Conservation (phyloP, 2,797 vertebrate species). For the Antennarius maculatus region DNA sequence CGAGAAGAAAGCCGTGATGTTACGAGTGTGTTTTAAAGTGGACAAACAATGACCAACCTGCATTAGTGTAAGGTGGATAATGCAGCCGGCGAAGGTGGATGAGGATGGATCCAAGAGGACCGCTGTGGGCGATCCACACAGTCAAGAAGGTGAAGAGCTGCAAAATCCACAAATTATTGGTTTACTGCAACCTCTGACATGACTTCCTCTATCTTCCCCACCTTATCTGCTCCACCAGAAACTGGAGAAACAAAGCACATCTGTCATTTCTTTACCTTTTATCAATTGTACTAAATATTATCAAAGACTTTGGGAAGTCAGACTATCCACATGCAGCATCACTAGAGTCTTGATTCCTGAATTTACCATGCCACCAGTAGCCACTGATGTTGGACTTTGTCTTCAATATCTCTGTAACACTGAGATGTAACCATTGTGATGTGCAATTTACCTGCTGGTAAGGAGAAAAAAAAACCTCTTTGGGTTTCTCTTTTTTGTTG, state of each 20-base stretch:
- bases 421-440: constrained; percentile 47
- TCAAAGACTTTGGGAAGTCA: constrained; percentile 45
- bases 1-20: constrained; percentile 12
- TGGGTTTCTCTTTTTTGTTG: neutral
- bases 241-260: constrained; percentile 37
- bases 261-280: constrained; percentile 32
- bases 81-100: constrained; percentile 29
- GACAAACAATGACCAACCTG: constrained; percentile 34
- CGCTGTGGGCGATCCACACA: constrained; percentile 30
- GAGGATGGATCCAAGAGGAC: constrained; percentile 46
- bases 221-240: constrained; percentile 12
- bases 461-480: constrained; percentile 33
- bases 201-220: constrained; percentile 2
- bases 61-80: constrained; percentile 21
- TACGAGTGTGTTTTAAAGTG: constrained; percentile 27
- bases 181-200: constrained; percentile 10
- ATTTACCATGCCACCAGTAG: constrained; percentile 40
- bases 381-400: constrained; percentile 53
- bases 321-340: constrained; percentile 32
- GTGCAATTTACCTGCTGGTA: constrained; percentile 50
- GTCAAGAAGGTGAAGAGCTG: constrained; percentile 26
- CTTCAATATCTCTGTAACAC: constrained; percentile 39
- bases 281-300: constrained; percentile 30
- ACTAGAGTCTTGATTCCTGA: constrained; percentile 34
- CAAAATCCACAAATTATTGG: constrained; percentile 1